A percentile compares a stretch with the other conserved stretches of the same genome.
Conservation (phyloP, 2,888 invertebrate species). For the Aproaerema taeniolella region DNA sequence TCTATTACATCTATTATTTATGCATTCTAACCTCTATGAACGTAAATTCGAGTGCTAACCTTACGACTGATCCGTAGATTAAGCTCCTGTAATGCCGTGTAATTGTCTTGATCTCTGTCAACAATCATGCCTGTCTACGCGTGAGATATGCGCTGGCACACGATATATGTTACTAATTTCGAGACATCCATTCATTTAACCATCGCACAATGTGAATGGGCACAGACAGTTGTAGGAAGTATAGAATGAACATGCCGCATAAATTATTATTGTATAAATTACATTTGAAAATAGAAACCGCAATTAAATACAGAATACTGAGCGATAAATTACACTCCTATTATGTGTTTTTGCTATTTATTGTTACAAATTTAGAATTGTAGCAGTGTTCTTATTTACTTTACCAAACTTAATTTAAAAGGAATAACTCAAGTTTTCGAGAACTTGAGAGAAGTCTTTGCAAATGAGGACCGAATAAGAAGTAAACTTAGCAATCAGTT, state of each 20-base stretch:
- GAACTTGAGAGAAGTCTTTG: conserved; percentile 23
- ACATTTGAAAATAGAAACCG: conserved; percentile 45
- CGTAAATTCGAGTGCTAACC: no score
- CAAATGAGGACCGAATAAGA: no score
- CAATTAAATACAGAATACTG: conserved; percentile 38
- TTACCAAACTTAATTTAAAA: conserved; percentile 26
- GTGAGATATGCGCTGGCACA: conserved; percentile 70
- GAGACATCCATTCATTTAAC: conserved; percentile 67
- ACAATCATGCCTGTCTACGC: conserved; percentile 50
- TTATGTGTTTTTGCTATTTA: conserved; percentile 37
- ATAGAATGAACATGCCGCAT: conserved; percentile 37
- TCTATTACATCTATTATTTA: no score
- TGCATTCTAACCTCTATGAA: no score
- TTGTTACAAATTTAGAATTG: conserved; percentile 34
- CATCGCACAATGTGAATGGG: conserved; percentile 61
- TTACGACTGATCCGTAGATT: no score
- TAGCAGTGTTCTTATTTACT: conserved; percentile 13
- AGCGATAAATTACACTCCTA: conserved; percentile 39
- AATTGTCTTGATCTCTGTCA: conserved; percentile 60
- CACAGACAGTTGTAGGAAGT: conserved; percentile 51
- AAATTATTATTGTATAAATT: conserved; percentile 52
- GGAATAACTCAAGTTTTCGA: conserved; percentile 21
- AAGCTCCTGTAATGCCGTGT: conserved; percentile 51
- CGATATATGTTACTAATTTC: conserved; percentile 65
- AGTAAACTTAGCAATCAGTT: no score